A percentile compares a stretch with the other conserved stretches of the same genome.
phyloP scores from a whole-genome alignment of 2,888 invertebrate genomes.

The Dinocampus coccinellae region DNA sequence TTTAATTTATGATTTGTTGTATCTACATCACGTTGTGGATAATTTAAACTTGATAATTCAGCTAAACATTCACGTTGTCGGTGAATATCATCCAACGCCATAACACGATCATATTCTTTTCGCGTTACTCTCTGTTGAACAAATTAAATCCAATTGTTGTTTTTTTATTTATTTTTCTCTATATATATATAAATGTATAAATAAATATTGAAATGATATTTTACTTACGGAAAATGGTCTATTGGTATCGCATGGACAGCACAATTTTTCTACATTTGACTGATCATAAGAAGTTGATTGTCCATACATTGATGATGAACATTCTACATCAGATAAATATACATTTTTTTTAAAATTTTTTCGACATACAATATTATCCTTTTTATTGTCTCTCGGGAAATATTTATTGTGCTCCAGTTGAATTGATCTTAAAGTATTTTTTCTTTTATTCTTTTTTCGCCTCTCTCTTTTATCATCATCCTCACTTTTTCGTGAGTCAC shows the following conservation, averaged over 20 bases:
- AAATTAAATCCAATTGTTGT: neutral
- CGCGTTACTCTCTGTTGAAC: neutral
- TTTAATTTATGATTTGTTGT: neutral
- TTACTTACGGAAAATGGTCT: neutral
- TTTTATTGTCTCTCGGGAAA: too few relatives aligned
- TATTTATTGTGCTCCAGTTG: neutral
- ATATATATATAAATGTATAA: neutral
- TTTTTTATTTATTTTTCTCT: too few relatives aligned
- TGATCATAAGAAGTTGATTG: neutral
- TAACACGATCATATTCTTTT: neutral
- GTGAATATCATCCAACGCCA: neutral
- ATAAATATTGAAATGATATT: neutral
- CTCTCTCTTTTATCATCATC: neutral
- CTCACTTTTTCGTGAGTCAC: neutral
- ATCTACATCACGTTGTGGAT: neutral
- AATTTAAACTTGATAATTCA: neutral
- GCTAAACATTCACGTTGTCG: neutral
- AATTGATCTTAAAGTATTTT: neutral
- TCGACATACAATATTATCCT: too few relatives aligned
- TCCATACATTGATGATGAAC: neutral
- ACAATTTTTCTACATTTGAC: neutral
- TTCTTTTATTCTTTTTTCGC: conserved; percentile 2
- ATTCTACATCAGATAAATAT: neutral
- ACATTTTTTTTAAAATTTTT: neutral
- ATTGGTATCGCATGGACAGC: neutral